A percentile compares a stretch with the other conserved stretches of the same genome.
Conservation (phyloP, 2,797 vertebrate species). For the Enteromius fasciolatus region DNA sequence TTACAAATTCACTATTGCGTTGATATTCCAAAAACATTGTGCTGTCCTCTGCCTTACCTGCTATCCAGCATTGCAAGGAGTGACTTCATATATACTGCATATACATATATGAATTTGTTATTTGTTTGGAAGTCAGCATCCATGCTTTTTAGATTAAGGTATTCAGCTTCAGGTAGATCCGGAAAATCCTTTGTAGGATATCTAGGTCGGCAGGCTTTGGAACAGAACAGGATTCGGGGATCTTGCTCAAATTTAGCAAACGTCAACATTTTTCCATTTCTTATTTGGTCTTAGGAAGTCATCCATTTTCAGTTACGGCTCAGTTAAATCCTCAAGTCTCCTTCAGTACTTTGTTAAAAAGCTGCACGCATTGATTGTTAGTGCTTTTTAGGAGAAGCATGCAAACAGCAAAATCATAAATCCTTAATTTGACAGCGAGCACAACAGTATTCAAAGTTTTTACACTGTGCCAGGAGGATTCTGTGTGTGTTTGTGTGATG, state of each 20-base stretch:
- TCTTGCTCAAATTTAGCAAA: slow-evolving; percentile 3
- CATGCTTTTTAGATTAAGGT: not conserved
- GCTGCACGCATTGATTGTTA: not conserved
- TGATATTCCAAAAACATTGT: not conserved
- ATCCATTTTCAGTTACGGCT: not conserved
- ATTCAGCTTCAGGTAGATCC: not conserved
- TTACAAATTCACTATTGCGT: not conserved
- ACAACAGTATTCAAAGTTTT: slow-evolving; percentile 5
- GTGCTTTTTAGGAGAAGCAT: not conserved
- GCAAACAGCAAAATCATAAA: slow-evolving; percentile 16
- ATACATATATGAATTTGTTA: not conserved
- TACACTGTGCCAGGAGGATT: not conserved
- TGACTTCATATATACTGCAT: not conserved
- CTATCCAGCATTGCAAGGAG: not conserved
- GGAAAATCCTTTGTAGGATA: not conserved
- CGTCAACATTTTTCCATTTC: not conserved
- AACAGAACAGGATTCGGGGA: not conserved
- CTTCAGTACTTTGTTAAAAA: not conserved
- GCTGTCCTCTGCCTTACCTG: not conserved
- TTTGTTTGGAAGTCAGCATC: not conserved
- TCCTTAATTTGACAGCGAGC: slow-evolving; percentile 10
- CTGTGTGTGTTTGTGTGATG: slow-evolving; percentile 17
- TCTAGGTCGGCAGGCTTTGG: not conserved
- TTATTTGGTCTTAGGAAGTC: slow-evolving; percentile 1
- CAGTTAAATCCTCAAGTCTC: not conserved